Evolutionary conservation across 92 coral and sea anemone genomes (phyloP).

Genomic region (Phenganax stokvisi): DNA sequence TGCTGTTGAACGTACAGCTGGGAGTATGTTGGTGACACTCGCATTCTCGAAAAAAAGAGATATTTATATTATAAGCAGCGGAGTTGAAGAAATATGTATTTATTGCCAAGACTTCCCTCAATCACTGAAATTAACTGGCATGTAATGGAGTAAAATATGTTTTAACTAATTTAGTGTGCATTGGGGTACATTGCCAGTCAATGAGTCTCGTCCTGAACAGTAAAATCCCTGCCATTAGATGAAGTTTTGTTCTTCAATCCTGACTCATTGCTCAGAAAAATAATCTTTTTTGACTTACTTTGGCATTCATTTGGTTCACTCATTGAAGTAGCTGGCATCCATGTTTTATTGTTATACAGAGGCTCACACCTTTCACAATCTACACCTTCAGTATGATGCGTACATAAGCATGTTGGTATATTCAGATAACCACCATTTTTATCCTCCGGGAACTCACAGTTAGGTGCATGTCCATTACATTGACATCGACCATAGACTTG

Average conservation of each 20-base stretch:
- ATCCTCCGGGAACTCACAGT: constrained; percentile 52
- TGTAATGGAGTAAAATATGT: neutral
- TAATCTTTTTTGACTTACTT: constrained; percentile 50
- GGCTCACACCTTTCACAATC: constrained; percentile 90
- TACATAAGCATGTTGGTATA: constrained; percentile 55
- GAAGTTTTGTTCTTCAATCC: neutral
- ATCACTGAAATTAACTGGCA: neutral
- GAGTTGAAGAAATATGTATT: neutral
- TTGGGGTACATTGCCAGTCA: too few relatives aligned
- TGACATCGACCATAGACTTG: constrained; percentile 64
- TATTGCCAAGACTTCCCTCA: neutral
- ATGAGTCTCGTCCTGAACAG: neutral
- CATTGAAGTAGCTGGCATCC: constrained; percentile 79
- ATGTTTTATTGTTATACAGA: constrained; percentile 72
- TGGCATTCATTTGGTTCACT: constrained; percentile 69
- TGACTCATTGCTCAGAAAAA: too few relatives aligned
- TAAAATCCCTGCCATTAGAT: neutral
- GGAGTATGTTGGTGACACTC: constrained; percentile 70
- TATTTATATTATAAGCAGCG: neutral
- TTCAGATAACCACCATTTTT: constrained; percentile 23
- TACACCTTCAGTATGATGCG: constrained; percentile 66
- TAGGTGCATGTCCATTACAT: constrained; percentile 80
- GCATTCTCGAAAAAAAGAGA: constrained; percentile 54
- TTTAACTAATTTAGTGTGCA: neutral
- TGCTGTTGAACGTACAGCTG: constrained; percentile 60